Evolutionary conservation across 2,888 invertebrate genomes (phyloP).

Genomic region (Pandemis heparana): DNA sequence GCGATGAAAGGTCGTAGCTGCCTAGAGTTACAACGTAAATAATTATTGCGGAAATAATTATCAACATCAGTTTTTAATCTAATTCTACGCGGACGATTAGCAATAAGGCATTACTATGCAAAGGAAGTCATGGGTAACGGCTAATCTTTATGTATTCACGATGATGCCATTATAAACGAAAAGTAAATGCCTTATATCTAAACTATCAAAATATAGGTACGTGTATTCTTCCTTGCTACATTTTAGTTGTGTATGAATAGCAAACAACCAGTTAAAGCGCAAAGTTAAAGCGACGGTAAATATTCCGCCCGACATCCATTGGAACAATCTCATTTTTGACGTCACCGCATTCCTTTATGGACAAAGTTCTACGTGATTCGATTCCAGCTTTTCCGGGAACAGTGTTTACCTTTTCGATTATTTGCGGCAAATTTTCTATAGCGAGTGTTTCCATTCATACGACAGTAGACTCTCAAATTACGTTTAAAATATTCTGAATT

Average conservation of each 20-base stretch:
- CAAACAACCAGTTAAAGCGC: conserved; percentile 33
- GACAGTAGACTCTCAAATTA: neutral
- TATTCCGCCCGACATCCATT: conserved; percentile 18
- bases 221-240: neutral
- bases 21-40: too few relatives aligned
- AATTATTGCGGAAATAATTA: too few relatives aligned
- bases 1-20: too few relatives aligned
- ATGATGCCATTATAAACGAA: too few relatives aligned
- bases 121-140: too few relatives aligned
- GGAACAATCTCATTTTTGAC: conserved; percentile 37
- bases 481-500: neutral
- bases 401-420: conserved; percentile 24
- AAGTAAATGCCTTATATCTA: neutral
- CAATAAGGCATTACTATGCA: too few relatives aligned
- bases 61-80: too few relatives aligned
- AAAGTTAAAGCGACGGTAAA: conserved; percentile 23
- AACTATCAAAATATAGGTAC: neutral
- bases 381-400: conserved; percentile 26
- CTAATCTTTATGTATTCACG: too few relatives aligned
- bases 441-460: neutral
- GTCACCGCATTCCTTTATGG: conserved; percentile 38
- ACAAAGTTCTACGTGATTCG: conserved; percentile 30
- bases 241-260: conserved; percentile 12
- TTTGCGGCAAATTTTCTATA: conserved; percentile 10
- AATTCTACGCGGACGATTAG: too few relatives aligned